Evolutionary conservation across 2,113 vertebrate species (phyloP).

Genomic region (Leptosomus discolor): DNA sequence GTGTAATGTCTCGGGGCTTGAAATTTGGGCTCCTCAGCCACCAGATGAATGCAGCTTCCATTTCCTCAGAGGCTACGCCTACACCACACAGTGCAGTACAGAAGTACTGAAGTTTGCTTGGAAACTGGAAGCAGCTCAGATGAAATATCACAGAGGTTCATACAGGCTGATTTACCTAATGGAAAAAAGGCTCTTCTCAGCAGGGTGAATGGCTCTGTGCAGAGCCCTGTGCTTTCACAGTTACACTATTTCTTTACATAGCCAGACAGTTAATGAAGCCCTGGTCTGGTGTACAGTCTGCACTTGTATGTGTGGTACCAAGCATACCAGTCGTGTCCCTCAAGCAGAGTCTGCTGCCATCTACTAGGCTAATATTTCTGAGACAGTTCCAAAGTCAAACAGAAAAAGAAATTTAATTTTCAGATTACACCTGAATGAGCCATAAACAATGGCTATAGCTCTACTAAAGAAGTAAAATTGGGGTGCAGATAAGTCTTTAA

Average conservation of each 20-base stretch:
- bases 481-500: neutral
- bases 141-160: neutral
- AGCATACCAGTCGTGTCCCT: neutral
- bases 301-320: neutral
- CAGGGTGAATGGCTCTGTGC: fast-evolving
- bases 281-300: neutral
- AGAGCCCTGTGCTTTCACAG: neutral
- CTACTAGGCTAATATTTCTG: neutral
- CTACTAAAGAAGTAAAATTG: neutral
- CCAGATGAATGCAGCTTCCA: neutral
- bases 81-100: neutral
- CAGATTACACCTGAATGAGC: neutral
- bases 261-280: neutral
- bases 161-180: neutral
- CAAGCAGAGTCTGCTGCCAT: neutral
- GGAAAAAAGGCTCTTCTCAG: neutral
- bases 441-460: neutral
- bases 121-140: neutral
- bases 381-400: neutral
- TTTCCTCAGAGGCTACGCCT: neutral
- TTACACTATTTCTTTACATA: neutral
- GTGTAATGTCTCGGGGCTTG: neutral
- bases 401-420: neutral
- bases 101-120: neutral
- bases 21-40: neutral